Percentiles rank a stretch among this genome's conserved stretches.
Evolutionary conservation across 2,113 vertebrate species (phyloP).

Genomic region (Eubucco bourcierii): DNA sequence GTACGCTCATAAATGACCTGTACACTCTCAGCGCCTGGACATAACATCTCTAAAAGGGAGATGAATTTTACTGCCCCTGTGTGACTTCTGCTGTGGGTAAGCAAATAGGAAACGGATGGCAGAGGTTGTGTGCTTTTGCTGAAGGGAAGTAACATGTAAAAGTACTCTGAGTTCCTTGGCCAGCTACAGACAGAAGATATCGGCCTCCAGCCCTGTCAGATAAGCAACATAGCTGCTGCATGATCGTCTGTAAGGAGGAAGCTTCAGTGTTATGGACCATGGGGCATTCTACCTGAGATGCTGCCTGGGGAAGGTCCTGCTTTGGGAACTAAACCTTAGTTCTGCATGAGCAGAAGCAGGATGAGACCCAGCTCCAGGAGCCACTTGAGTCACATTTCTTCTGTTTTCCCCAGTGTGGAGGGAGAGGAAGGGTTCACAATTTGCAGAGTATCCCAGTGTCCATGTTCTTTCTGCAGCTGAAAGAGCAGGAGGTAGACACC

Average conservation of each 20-base stretch:
- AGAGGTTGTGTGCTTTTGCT: not conserved
- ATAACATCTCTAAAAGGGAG: not conserved
- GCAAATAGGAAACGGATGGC: not conserved
- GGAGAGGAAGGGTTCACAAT: not conserved
- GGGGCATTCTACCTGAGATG: not conserved
- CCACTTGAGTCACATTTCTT: not conserved
- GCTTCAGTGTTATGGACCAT: not conserved
- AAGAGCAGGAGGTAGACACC: not conserved
- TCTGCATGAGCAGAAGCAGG: not conserved
- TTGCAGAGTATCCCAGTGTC: not conserved
- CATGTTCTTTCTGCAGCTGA: not conserved
- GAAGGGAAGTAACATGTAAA: not conserved
- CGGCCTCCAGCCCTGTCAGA: not conserved
- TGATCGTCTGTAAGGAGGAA: not conserved
- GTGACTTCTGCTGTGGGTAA: not conserved
- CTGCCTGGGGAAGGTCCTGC: not conserved
- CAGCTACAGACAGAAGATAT: not conserved
- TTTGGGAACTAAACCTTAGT: not conserved
- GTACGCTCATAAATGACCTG: not conserved
- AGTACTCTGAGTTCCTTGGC: not conserved
- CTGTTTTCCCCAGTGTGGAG: not conserved
- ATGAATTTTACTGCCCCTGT: not conserved
- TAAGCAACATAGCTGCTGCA: not conserved
- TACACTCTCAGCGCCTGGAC: not conserved
- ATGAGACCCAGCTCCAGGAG: not conserved